Conservation (phyloP, 2,113 vertebrate genomes). For the Sapayoa aenigma region DNA sequence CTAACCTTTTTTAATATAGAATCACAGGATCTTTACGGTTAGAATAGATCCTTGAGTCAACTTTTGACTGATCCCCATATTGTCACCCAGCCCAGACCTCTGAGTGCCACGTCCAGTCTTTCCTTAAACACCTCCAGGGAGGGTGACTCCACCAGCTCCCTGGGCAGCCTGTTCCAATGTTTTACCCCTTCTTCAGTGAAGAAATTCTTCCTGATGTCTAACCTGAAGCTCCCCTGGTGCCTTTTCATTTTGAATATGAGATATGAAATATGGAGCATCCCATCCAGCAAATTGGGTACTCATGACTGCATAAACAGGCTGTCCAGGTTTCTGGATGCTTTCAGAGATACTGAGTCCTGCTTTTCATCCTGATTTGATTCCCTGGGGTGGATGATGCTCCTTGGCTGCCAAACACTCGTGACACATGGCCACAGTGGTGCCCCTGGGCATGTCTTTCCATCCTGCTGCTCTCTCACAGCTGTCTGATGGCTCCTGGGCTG, state of each 20-base stretch:
- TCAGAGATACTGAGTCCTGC: not conserved
- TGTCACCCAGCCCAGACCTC: not conserved
- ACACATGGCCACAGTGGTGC: not conserved
- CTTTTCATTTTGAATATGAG: not conserved
- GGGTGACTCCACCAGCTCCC: not conserved
- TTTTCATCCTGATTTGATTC: not conserved
- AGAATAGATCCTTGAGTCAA: not conserved
- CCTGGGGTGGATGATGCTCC: not conserved
- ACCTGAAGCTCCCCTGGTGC: not conserved
- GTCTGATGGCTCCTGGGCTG: not conserved
- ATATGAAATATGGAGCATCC: not conserved
- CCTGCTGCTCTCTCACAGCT: not conserved
- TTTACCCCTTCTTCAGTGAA: not conserved
- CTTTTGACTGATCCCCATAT: accelerated
- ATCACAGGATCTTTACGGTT: not conserved
- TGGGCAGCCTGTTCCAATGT: not conserved
- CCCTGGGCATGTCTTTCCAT: not conserved
- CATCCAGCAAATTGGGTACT: not conserved
- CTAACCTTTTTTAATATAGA: not conserved
- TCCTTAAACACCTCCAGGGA: not conserved
- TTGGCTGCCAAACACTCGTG: not conserved
- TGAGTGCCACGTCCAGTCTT: accelerated
- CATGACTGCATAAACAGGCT: not conserved
- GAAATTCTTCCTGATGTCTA: not conserved
- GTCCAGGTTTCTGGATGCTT: not conserved